Percentiles rank a stretch among this genome's conserved stretches.
phyloP scores from a whole-genome alignment of 2,113 vertebrate species.

The Bothrops jararaca region DNA sequence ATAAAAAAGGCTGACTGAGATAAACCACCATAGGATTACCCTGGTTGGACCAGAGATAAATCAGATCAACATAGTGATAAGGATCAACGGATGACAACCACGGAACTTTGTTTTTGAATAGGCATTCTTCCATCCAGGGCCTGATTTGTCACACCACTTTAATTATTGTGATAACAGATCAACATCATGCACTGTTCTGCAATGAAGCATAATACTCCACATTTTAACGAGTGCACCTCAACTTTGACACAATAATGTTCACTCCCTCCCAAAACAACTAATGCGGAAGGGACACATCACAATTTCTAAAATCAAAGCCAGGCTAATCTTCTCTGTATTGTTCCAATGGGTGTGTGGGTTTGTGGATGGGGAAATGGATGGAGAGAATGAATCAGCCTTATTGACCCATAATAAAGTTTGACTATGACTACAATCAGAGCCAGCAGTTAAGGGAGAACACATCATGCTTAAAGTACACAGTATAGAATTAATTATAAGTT shows the following conservation, averaged over 20 bases:
- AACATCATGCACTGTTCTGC: not conserved
- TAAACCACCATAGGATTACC: not conserved
- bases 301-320: not conserved
- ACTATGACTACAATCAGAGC: not conserved
- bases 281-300: not conserved
- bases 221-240: not conserved
- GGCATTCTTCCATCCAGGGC: not conserved
- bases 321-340: not conserved
- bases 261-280: not conserved
- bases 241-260: not conserved
- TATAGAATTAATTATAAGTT: not conserved
- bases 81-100: not conserved
- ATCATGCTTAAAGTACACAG: not conserved
- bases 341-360: not conserved
- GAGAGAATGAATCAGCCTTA: not conserved
- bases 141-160: not conserved
- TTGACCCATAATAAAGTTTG: not conserved
- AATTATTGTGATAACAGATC: not conserved
- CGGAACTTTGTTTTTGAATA: not conserved
- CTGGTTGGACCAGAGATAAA: not conserved
- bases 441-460: not conserved
- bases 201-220: not conserved
- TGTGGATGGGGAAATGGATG: not conserved
- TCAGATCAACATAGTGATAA: not conserved
- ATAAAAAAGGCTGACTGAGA: not conserved